Base-by-base conservation (phyloP, 2,888 invertebrate species). In the Eupelmus urozonus region DNA sequence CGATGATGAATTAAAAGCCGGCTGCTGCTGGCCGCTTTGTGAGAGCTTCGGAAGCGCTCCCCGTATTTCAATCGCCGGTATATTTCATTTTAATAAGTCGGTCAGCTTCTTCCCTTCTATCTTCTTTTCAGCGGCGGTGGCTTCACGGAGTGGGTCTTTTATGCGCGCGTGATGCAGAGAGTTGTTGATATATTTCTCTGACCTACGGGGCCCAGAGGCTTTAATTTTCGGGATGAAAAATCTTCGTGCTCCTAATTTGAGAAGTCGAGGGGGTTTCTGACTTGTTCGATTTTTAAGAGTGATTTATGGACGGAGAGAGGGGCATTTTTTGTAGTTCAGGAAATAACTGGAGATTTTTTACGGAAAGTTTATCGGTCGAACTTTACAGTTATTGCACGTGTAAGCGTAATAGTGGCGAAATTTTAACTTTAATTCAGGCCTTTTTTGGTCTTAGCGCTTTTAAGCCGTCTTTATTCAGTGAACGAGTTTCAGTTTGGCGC, bases 31-130 rank as follows among this genome's bases (percentile, higher is more conserved):
- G 40, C 16, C 57, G 55, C 49, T 65, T 65, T 27, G n/a, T 65
- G 34, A 34, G 9, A 34, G 34, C 23, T 5, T 29, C 60, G 9
- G 25, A 11, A 18, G 18, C 11, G 34, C 34, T 34, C 9, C 2
- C 45, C 45, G 27, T 51, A 34, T 55, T 63, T 72, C 72, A 63
- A 63, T 63, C 72, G 53, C 13, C 63, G 63, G 53, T 55, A 9
- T 16, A 63, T 27, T 63, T 63, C 72, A 4, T 63, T 72, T 72
- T 63, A 72, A 63, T 62, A 71, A 71, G 71, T 62, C 59, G 62
- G 23, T 49, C 71, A 18, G 59, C 51, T 53, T n/a, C n/a, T n/a
- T 62, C 40, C 42, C 45, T 45, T 59, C 11, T 55, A 57, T 13
- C 16, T 7, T 16, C 34, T 13, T 45, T 45, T 16, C 16, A 13